Evolutionary conservation across 2,888 invertebrate genomes (phyloP).

Genomic region (Coleophora deauratella): DNA sequence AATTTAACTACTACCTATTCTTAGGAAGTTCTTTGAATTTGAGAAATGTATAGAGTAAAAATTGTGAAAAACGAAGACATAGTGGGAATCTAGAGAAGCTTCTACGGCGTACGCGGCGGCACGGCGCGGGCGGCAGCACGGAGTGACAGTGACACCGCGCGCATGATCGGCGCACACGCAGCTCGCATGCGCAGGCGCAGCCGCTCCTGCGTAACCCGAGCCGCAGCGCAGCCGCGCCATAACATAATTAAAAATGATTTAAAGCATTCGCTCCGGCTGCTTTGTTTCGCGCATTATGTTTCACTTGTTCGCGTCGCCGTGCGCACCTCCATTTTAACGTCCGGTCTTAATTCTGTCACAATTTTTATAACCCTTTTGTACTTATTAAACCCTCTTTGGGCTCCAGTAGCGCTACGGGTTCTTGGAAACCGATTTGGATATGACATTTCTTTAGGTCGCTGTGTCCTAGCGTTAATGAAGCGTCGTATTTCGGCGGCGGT

Average conservation of each 20-base stretch:
- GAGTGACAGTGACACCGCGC: slow-evolving; percentile 32
- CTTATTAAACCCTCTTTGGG: slow-evolving; percentile 68
- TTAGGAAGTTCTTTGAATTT: no score
- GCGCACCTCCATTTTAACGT: slow-evolving; percentile 60
- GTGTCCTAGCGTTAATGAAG: slow-evolving; percentile 66
- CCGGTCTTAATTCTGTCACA: slow-evolving; percentile 72
- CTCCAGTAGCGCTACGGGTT: slow-evolving; percentile 70
- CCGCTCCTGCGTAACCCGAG: slow-evolving; percentile 45
- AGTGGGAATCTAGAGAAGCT: slow-evolving; percentile 2
- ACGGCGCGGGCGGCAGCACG: slow-evolving; percentile 27
- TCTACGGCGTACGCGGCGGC: slow-evolving; percentile 7
- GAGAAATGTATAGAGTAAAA: no score
- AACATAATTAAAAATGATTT: slow-evolving; percentile 76
- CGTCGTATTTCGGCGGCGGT: slow-evolving; percentile 62
- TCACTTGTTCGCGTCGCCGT: slow-evolving; percentile 70
- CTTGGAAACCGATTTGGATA: slow-evolving; percentile 67
- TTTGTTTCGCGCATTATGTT: slow-evolving; percentile 75
- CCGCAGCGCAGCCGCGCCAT: slow-evolving; percentile 56
- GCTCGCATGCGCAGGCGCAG: slow-evolving; percentile 21
- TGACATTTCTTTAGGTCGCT: slow-evolving; percentile 64
- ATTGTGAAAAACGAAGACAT: no score
- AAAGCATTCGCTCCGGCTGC: slow-evolving; percentile 74
- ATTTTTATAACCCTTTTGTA: slow-evolving; percentile 72
- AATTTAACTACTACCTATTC: no score
- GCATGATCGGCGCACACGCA: slow-evolving; percentile 11